A percentile compares a stretch with the other conserved stretches of the same genome.
Evolutionary conservation across 2,797 vertebrate genomes (phyloP).

Genomic region (Poliocrania exsul): DNA sequence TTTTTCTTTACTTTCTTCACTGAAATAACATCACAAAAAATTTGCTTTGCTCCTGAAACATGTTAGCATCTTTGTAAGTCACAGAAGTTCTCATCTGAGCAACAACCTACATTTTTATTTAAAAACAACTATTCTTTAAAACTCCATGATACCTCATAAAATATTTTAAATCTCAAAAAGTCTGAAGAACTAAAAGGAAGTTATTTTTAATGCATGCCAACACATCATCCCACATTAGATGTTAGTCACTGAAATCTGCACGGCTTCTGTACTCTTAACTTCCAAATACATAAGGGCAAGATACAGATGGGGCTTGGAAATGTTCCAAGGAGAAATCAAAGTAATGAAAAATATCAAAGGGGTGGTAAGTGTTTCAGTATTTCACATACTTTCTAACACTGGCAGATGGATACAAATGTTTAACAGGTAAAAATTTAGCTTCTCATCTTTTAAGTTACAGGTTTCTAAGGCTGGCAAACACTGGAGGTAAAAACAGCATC

Average conservation of each 20-base stretch:
- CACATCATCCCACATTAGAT: constrained; percentile 35
- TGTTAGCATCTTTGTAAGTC: background rate
- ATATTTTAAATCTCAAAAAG: background rate
- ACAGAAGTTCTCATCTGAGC: background rate
- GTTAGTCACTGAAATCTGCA: constrained; percentile 27
- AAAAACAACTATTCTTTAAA: background rate
- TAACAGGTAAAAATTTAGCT: background rate
- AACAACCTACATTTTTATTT: background rate
- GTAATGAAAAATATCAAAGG: background rate
- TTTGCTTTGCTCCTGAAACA: background rate
- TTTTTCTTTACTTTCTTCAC: background rate
- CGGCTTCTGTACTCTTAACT: background rate
- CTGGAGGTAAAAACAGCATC: background rate
- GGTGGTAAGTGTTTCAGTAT: background rate
- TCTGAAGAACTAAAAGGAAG: constrained; percentile 8
- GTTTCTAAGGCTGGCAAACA: background rate
- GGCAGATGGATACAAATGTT: background rate
- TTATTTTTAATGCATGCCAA: constrained; percentile 48
- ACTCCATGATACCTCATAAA: background rate
- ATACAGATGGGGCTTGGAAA: background rate
- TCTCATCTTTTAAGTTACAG: background rate
- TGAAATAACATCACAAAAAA: background rate
- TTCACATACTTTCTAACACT: background rate
- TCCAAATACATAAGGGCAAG: constrained; percentile 11
- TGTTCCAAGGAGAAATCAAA: background rate